Base-by-base conservation (phyloP, 2,888 invertebrate species). In the Clunio marinus region DNA sequence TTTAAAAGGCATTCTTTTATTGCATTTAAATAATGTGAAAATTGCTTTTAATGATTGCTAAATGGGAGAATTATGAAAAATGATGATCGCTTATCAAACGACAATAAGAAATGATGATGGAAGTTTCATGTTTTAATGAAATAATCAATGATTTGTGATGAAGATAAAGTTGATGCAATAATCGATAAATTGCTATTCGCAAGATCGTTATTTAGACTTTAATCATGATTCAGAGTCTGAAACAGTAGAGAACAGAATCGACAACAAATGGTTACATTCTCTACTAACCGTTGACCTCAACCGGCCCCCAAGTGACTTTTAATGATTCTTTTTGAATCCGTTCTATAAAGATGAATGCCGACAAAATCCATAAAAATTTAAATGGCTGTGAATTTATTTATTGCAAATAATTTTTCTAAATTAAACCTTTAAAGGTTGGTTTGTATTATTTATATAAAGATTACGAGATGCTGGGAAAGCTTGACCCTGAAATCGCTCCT, bases 401-500 rank as follows among this genome's bases (percentile, higher is more conserved):
- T 65, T 65, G 63, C 63, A 65, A 46, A 65, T 65, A 65, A 65
- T 45, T 65, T 65, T 65, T 65, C 37, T 65, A 46, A 65, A 65
- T 65, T 65, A 46, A 65, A 27, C 45, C 51, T 51, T 51, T 20
- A 51, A 20, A 41, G 51, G 17, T 22, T 32, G 35, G n/a, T n/a
- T n/a, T n/a, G n/a, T n/a, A n/a, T n/a, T n/a, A n/a, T n/a, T n/a
- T n/a, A n/a, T n/a, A n/a, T n/a, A n/a, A n/a, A n/a, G n/a, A n/a
- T n/a, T n/a, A n/a, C n/a, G n/a, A n/a, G n/a, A n/a, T n/a, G n/a
- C n/a, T n/a, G n/a, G n/a, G n/a, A 32, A 15, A 62, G 22, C 25
- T 46, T 65, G 63, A 65, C 63, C 63, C 63, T 65, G 63, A 63
- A 63, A 25, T 15, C n/a, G n/a, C n/a, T n/a, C n/a, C n/a, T n/a